These are phyloP conservation scores for Erebia epiphron DNA, from an alignment of 2,888 invertebrate species.

Conservation along the genomic window DNA sequence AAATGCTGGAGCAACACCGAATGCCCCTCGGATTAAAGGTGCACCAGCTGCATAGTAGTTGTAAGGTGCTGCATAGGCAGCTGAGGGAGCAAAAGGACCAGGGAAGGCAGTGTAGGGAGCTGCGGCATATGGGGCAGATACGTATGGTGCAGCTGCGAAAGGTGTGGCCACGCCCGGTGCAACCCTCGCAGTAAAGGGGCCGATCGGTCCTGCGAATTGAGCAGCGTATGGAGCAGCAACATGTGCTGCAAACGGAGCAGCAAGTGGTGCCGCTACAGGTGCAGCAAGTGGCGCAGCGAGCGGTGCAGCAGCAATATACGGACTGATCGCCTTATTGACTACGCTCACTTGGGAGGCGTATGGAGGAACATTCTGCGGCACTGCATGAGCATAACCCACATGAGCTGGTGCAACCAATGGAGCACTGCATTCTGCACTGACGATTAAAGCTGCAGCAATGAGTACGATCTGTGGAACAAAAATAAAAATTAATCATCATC, in stretches of 20 bases:
- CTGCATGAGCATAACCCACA: conserved; percentile 81
- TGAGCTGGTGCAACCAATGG: conserved; percentile 80
- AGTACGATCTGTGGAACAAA: conserved; percentile 67
- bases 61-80: conserved; percentile 50
- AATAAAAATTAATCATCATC: background rate
- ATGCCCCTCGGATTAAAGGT: conserved; percentile 58
- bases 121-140: conserved; percentile 40
- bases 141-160: conserved; percentile 41
- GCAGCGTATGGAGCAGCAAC: conserved; percentile 34
- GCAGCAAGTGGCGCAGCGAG: conserved; percentile 47
- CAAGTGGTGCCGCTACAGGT: conserved; percentile 42
- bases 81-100: conserved; percentile 44
- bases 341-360: conserved; percentile 84
- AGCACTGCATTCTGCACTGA: conserved; percentile 67
- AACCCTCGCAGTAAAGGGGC: conserved; percentile 35
- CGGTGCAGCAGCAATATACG: conserved; percentile 61
- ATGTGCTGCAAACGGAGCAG: conserved; percentile 40
- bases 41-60: conserved; percentile 47
- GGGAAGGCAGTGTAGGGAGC: conserved; percentile 48
- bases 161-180: conserved; percentile 48
- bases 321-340: conserved; percentile 70
- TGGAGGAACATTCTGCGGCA: conserved; percentile 85
- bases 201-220: conserved; percentile 41
- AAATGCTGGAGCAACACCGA: conserved; percentile 67
- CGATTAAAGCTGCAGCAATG: conserved; percentile 66